Evolutionary conservation across 1,140 invertebrate genomes (phyloP).

Genomic region (Euborellia annulipes): DNA sequence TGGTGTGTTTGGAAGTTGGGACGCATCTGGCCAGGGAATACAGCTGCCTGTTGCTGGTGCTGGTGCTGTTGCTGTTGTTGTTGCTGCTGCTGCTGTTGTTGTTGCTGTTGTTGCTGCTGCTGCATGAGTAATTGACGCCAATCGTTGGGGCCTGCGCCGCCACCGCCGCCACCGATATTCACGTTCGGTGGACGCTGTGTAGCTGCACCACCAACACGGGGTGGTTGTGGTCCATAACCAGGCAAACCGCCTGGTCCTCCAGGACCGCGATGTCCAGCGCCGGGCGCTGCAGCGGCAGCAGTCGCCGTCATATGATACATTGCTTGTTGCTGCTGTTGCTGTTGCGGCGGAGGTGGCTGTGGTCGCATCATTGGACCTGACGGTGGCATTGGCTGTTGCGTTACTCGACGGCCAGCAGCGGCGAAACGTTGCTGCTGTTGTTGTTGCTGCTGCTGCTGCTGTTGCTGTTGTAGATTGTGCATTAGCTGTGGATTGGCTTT

Average conservation of each 20-base stretch:
- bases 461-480: not conserved
- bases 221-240: no score
- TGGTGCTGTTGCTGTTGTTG: constrained; percentile 52
- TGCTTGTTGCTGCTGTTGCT: constrained; percentile 7
- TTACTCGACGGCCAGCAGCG: constrained; percentile 2
- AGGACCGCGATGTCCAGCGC: constrained; percentile 26
- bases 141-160: constrained; percentile 26
- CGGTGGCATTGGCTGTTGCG: constrained; percentile 42
- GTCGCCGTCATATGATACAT: not conserved
- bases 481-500: constrained; percentile 7
- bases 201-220: constrained; percentile 23
- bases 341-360: constrained; percentile 35
- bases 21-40: constrained; percentile 37
- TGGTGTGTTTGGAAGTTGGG: constrained; percentile 45
- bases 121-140: constrained; percentile 57
- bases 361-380: constrained; percentile 53
- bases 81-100: constrained; percentile 51
- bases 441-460: constrained; percentile 21
- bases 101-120: constrained; percentile 46
- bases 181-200: constrained; percentile 34
- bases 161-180: constrained; percentile 35
- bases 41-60: constrained; percentile 36
- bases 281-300: constrained; percentile 28
- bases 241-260: no score
- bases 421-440: constrained; percentile 7